Base-by-base conservation (phyloP, 2,113 vertebrate species). In the Clinocottus analis region DNA sequence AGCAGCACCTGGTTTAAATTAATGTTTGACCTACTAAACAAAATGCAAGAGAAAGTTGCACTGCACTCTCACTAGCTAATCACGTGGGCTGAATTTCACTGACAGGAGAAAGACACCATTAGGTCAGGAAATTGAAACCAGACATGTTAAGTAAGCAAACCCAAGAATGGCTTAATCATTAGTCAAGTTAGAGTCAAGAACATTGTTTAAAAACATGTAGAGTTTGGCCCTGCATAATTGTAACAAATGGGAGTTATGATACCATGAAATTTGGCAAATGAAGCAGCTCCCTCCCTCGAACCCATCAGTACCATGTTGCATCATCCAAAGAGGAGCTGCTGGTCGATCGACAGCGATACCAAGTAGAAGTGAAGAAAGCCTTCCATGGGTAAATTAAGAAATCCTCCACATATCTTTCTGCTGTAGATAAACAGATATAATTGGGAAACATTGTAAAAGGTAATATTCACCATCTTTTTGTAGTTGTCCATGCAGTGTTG, bases 201-300 rank as follows among this genome's bases (percentile, higher is more conserved):
- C 59, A 55, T 12, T 14, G 7, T 62, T 53, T 45, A 47, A 8
- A 2, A 82, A 70, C 19, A 31, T 64, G 35, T 67, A 80, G 56
- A 84, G 59, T 79, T 83, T 84, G 71, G 62, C 82, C 62, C 71
- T 82, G 72, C 29, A 61, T 75, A 59, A 66, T 58, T 77, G 87
- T 85, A 86, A 90, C 80, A 89, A 77, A 77, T 80, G 60, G 33
- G 80, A 77, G 66, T 63, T 74, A 73, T 77, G 75, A 81, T 60
- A 79, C 66, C 75, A 84, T 82, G 74, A 37, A 60, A 90, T 74
- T 88, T 90, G 80, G 80, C 87, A 89, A 70, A 61, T 74, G 66
- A 61, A 82, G 67, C 67, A 35, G 27, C 35, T 47, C 70, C 16
- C 45, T n/a, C 47, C 58, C 67, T n/a, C 2, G 17, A 75, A 61